A percentile compares a stretch with the other conserved stretches of the same genome.
These are phyloP conservation scores for Tadarida brasiliensis DNA, from an alignment of 2,797 vertebrate species.

Conservation along the genomic window DNA sequence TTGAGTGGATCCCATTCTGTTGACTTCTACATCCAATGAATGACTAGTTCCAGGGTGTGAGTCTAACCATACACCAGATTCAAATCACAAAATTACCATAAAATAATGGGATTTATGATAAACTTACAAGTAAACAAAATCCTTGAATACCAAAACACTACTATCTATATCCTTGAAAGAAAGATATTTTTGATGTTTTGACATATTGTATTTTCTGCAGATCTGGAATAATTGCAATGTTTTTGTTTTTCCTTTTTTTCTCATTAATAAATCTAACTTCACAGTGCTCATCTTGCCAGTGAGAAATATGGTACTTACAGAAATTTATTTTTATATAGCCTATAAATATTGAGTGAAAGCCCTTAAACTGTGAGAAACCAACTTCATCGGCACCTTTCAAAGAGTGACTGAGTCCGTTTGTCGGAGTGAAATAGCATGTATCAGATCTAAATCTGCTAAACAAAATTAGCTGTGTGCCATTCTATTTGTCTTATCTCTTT, in stretches of 20 bases:
- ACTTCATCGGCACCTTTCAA: not conserved
- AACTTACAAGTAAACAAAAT: not conserved
- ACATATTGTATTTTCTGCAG: slow-evolving; percentile 20
- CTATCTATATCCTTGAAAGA: slow-evolving; percentile 10
- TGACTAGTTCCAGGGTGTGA: not conserved
- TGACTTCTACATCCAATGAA: not conserved
- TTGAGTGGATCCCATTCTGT: not conserved
- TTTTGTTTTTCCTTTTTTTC: slow-evolving; percentile 55
- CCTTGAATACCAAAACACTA: slow-evolving; percentile 19
- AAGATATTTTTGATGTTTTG: slow-evolving; percentile 27
- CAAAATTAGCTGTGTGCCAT: slow-evolving; percentile 83
- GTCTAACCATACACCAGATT: not conserved
- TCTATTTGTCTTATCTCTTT: slow-evolving; percentile 79
- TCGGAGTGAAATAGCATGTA: slow-evolving; percentile 78
- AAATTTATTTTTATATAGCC: slow-evolving; percentile 70
- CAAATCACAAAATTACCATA: slow-evolving; percentile 37
- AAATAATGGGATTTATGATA: slow-evolving; percentile 44
- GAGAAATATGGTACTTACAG: slow-evolving; percentile 5
- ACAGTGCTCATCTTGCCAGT: not conserved
- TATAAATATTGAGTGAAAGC: slow-evolving; percentile 77
- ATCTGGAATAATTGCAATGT: not conserved
- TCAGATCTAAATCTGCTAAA: slow-evolving; percentile 82
- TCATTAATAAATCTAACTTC: slow-evolving; percentile 72
- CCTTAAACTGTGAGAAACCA: slow-evolving; percentile 62
- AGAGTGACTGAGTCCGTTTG: slow-evolving; percentile 64